Evolutionary conservation across 1,140 invertebrate genomes (phyloP), one percentile per base, ranked within the genome.

Genomic region (Portunus trituberculatus): DNA sequence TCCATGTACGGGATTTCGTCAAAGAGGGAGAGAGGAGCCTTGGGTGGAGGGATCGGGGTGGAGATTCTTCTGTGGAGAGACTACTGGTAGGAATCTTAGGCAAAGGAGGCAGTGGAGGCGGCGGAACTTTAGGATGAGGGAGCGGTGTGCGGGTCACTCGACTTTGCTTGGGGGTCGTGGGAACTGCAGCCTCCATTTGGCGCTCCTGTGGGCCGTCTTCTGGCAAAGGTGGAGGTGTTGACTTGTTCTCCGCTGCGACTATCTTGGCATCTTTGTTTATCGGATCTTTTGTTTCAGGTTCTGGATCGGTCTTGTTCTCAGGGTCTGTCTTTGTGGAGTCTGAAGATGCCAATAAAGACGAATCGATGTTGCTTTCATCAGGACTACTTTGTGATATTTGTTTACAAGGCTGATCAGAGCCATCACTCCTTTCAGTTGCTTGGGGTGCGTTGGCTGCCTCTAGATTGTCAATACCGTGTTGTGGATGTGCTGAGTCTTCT

Each of bases 1-100:
- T 95, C 94, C 91, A 95, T 95, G 91, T 95, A 95, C n/a, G 94
- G 94, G 46, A 95, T 93, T 25, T 95, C 94, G 8, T 95, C 94
- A 32, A 95, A 20, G 46, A 92, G 46, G 14, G 94, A 92, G 29
- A 87, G 82, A 2, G 94, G 29, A 39, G 32, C 67, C 52, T 91
- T 92, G 20, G 76, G 45, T 28, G 91, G 94, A 20, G 20, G 7
- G 20, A 39, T 16, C 0, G 83, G 48, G 67, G 67, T 8, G 25
- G 20, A n/a, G 67, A n/a, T n/a, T 76, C 67, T 76, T 76, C 67
- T n/a, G 0, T 76, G 52, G 52, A 14, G 52, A 10, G 8, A 59
- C 16, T 59, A 59, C 16, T 59, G 52, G 25, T 59, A 39, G 52
- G n/a, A 0, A 8, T 32, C 10, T 32, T 87, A 28, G 59, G 8